Base-by-base conservation (phyloP, 2,888 invertebrate species). In the Tridacna gigas region DNA sequence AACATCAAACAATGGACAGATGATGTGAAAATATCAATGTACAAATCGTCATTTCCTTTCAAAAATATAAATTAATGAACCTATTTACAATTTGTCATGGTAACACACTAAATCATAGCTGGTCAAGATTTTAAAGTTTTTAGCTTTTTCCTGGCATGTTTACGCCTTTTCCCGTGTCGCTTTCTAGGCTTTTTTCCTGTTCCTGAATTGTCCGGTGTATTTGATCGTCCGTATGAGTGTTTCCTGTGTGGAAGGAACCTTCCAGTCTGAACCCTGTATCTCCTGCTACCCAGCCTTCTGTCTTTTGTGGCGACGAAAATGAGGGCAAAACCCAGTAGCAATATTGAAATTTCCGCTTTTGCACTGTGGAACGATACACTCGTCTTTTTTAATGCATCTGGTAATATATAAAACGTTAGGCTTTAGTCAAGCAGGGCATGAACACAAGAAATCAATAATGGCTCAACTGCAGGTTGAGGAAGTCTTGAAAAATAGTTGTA, bases 311-410 rank as follows among this genome's bases (percentile, higher is more conserved):
- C 84, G 80, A 80, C 37, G 51, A 28, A 65, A 79, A 20, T 51
- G 67, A 20, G 83, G 83, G 73, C 87, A 87, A 61, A 84, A 87
- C 51, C 87, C 87, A 13, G 80, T 80, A 18, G 66, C 65, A 47
- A 87, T 77, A 56, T 80, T 81, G 56, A 87, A 87, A 22, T 74
- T 66, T 67, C 87, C 87, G 22, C 66, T 60, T n/a, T 79, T 79
- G 26, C 87, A 87, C 26, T 76, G 66, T 22, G 87, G 87, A 0
- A 76, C 48, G 28, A 84, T 79, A 48, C 87, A 87, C 37, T 82
- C 77, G 25, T 67, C 82, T 28, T 66, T 66, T 71, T 87, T 87
- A 22, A 87, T 87, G 45, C 87, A 87, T 48, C 87, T 87, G 73
- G 15, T 22, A 13, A 65, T 65, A 37, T 22, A 25, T 3, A 65